Base-by-base conservation (phyloP, 2,888 invertebrate genomes). In the Gymnocheta viridis region DNA sequence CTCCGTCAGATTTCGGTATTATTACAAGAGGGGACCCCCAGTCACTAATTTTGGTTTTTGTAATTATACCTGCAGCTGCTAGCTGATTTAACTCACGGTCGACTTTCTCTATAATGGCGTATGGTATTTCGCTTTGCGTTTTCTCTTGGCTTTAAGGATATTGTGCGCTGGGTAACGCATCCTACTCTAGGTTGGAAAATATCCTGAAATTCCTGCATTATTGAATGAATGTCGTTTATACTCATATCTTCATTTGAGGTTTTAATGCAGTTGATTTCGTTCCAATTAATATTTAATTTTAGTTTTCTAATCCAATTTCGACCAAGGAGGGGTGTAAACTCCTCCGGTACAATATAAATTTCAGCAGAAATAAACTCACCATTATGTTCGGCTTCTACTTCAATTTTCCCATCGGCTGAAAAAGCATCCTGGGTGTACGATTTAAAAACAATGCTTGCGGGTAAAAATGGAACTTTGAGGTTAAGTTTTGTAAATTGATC, bases 361-460 rank as follows among this genome's bases (percentile, higher is more conserved):
- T n/a, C n/a, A n/a, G n/a, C n/a, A n/a, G n/a, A n/a, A n/a, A n/a
- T n/a, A 35, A 2, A 35, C 35, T 35, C 35, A 10, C 35, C 35
- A n/a, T n/a, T n/a, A 9, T 35, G 7, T 35, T 35, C 35, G 3
- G 35, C 10, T 9, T 35, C 10, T 9, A 35, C 35, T 10, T 35
- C 35, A 35, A 35, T 35, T 35, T 35, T 35, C 9, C 35, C 35
- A 35, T 35, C 35, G 35, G 6, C n/a, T n/a, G n/a, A n/a, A n/a
- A n/a, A n/a, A n/a, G n/a, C n/a, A n/a, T n/a, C 35, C 35, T 35
- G 35, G 10, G 29, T 69, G n/a, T 78, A 78, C 2, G 69, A 47
- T 4, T n/a, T 14, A n/a, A 78, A 78, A 19, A 12, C 14, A 4
- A 22, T 51, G 17, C 64, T 79, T 27, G 32, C 51, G 5, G 9